Percentiles rank a stretch among this genome's conserved stretches.
These are phyloP conservation scores for Bradypus variegatus DNA, from an alignment of 2,797 vertebrate species.

Conservation along the genomic window DNA sequence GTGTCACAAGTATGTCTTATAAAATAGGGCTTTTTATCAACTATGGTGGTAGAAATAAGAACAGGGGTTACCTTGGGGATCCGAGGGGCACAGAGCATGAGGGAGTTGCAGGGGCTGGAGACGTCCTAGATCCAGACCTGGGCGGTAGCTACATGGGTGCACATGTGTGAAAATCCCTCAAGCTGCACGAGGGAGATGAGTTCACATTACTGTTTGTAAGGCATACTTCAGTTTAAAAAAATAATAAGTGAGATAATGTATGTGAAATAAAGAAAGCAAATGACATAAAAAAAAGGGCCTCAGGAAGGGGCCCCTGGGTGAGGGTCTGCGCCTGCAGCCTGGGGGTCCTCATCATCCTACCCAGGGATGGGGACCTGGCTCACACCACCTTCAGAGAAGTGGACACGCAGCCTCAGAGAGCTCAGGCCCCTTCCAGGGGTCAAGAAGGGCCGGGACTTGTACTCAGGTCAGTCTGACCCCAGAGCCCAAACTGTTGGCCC, in stretches of 20 bases:
- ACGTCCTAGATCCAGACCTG: rapidly evolving
- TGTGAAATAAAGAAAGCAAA: background rate
- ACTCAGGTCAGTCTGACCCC: background rate
- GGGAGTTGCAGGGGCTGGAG: background rate
- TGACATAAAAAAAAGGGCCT: background rate
- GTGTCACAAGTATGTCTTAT: background rate
- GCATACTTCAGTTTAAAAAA: background rate
- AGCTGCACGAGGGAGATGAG: background rate
- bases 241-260: background rate
- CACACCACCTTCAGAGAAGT: rapidly evolving
- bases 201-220: too few relatives aligned
- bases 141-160: rapidly evolving
- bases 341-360: too few relatives aligned
- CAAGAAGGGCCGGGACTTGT: rapidly evolving
- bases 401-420: background rate
- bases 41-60: background rate
- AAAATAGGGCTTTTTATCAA: background rate
- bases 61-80: background rate
- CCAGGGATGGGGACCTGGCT: too few relatives aligned
- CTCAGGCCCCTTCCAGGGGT: background rate
- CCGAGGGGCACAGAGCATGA: rapidly evolving
- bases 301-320: background rate
- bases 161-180: background rate
- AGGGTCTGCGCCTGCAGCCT: too few relatives aligned
- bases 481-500: background rate